These are phyloP conservation scores for Drosophila insularis DNA, from an alignment of 1,140 invertebrate genomes.

Conservation along the genomic window DNA sequence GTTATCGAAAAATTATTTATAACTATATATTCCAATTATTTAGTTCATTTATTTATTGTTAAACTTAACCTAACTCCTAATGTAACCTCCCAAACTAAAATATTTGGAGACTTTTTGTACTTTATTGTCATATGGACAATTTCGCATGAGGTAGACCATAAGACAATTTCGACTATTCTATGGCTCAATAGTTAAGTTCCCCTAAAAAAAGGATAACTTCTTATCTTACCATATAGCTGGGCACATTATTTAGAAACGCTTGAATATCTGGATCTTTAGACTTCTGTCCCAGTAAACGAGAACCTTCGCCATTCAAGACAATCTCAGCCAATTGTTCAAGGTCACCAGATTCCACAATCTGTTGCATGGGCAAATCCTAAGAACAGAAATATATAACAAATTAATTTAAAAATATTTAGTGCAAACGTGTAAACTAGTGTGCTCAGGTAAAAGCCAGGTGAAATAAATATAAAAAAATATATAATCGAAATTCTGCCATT, in stretches of 20 bases:
- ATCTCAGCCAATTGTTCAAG: conserved; percentile 94
- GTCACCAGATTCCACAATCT: conserved; percentile 89
- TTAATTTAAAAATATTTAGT: conserved; percentile 16
- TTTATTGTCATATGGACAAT: too few species aligned
- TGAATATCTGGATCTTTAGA: conserved; percentile 92
- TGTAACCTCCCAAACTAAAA: too few species aligned
- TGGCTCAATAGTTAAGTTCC: too few species aligned
- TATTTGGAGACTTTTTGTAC: too few species aligned
- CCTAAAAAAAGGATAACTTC: too few species aligned
- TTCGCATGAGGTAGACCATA: too few species aligned
- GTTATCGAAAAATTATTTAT: too few species aligned
- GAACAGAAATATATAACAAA: conserved; percentile 1
- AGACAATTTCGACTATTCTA: too few species aligned
- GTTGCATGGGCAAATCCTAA: conserved; percentile 85
- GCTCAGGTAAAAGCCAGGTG: background rate
- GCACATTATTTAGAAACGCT: conserved; percentile 94
- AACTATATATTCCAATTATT: too few species aligned
- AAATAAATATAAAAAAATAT: background rate
- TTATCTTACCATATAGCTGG: conserved; percentile 91
- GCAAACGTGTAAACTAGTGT: background rate
- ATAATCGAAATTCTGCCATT: background rate
- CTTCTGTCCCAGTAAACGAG: conserved; percentile 88
- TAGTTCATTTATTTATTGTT: too few species aligned
- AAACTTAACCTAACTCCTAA: too few species aligned
- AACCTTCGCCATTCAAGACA: conserved; percentile 93